Conservation (phyloP, 2,113 vertebrate species). For the Callopanchax toddi region DNA sequence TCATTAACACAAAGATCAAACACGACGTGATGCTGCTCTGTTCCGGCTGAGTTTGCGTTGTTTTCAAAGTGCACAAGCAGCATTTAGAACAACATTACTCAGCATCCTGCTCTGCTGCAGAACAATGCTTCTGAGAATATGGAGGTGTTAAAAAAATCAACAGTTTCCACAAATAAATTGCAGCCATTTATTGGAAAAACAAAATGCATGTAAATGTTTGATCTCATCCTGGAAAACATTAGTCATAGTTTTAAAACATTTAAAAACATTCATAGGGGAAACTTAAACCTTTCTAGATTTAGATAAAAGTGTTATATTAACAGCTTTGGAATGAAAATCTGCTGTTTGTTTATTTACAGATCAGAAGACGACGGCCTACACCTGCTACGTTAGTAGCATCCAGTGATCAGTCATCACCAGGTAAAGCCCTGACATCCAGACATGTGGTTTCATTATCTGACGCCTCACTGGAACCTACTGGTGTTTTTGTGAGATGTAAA, state of each 20-base stretch:
- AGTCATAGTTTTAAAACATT: too few relatives aligned
- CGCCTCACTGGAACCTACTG: too few relatives aligned
- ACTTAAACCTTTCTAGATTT: too few relatives aligned
- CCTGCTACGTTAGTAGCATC: constrained; percentile 91
- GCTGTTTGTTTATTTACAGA: constrained; percentile 73
- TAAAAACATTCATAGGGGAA: too few relatives aligned
- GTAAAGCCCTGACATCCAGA: constrained; percentile 66
- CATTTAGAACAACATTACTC: constrained; percentile 46
- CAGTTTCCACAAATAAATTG: not conserved
- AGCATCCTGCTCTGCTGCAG: constrained; percentile 36
- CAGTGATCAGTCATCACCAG: constrained; percentile 94
- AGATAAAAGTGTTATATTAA: too few relatives aligned
- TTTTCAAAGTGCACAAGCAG: constrained; percentile 41
- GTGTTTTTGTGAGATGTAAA: too few relatives aligned
- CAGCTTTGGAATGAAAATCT: not conserved
- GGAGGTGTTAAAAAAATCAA: not conserved
- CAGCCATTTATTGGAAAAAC: too few relatives aligned
- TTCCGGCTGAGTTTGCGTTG: constrained; percentile 1
- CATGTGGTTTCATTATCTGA: not conserved
- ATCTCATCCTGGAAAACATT: too few relatives aligned
- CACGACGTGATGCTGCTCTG: not conserved
- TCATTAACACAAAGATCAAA: not conserved
- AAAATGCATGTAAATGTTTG: too few relatives aligned
- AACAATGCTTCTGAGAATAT: constrained; percentile 14
- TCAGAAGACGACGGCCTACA: constrained; percentile 90